Evolutionary conservation across 1,140 invertebrate genomes (phyloP), one percentile per base, ranked within the genome.

Genomic region (Apis laboriosa): DNA sequence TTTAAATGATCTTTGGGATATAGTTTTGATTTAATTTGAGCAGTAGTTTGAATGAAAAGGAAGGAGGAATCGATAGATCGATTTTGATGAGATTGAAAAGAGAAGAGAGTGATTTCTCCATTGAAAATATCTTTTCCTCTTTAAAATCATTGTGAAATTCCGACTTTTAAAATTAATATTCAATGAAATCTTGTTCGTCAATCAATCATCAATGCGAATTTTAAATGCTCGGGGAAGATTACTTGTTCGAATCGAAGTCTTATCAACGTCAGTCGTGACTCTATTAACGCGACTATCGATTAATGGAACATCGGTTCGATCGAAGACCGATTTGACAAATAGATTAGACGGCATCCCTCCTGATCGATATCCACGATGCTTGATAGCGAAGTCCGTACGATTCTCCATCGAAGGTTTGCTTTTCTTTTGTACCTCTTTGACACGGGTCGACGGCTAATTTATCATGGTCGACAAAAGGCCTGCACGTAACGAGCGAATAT

Each of bases 371-470:
- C 72, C 34, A 55, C 61, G 51, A 87, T 80, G 76, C 11, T 58
- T 74, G 83, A 87, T 84, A 67, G 85, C 85, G 73, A 87, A 87
- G 85, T 87, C 82, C 76, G 78, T 79, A 87, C 76, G 86, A 87
- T 84, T 87, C 85, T 87, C 82, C 77, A 81, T 87, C 85, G 83
- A 87, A 79, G 85, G 68, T 86, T 80, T 84, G 84, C 80, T 83
- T 43, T 85, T 85, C 84, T 89, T 34, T 89, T 89, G 88, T 84
- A 66, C 71, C 60, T 77, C 80, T 89, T 89, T 89, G 88, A 89
- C 88, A 78, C 70, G 87, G 88, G 87, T 89, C 87, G 81, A 84
- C 83, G 84, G 88, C 89, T 90, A 87, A 90, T 90, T 90, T 90
- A 90, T 90, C 89, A 89, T 76, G 34, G 67, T 17, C 83, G 86